Conservation (phyloP, 2,888 invertebrate genomes). For the Nemotelus pantherinus region DNA sequence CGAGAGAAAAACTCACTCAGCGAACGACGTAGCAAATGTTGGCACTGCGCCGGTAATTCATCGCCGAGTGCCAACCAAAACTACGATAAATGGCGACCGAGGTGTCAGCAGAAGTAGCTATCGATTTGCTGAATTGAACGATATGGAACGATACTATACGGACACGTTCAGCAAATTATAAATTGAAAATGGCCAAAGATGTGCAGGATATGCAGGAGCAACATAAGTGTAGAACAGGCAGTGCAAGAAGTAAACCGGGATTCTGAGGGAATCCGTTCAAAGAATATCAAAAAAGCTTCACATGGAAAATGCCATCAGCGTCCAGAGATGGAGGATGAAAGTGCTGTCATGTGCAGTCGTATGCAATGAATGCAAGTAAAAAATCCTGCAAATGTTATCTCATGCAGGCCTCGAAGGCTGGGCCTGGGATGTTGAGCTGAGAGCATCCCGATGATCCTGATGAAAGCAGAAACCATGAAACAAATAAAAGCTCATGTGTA, state of each 20-base stretch:
- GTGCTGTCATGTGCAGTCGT: constrained; percentile 47
- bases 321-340: constrained; percentile 32
- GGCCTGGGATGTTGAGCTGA: constrained; percentile 15
- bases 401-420: constrained; percentile 14
- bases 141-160: constrained; percentile 21
- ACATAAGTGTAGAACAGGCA: constrained; percentile 5
- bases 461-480: constrained; percentile 39
- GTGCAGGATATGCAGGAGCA: constrained; percentile 1
- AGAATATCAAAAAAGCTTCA: constrained; percentile 37
- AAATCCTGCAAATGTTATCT: constrained; percentile 31
- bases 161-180: constrained; percentile 44
- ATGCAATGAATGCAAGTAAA: constrained; percentile 23
- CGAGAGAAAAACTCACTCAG: constrained; percentile 17
- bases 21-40: constrained; percentile 4
- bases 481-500: constrained; percentile 43
- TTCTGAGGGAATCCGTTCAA: constrained; percentile 8
- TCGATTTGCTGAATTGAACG: constrained; percentile 39
- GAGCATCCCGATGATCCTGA: constrained; percentile 40
- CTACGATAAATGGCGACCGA: constrained; percentile 27
- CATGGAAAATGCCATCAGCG: constrained; percentile 37
- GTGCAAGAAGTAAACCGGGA: constrained; percentile 1
- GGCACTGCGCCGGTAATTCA: constrained; percentile 20
- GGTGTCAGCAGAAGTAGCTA: constrained; percentile 22
- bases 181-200: constrained; percentile 43
- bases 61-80: constrained; percentile 35